Evolutionary conservation across 2,888 invertebrate genomes (phyloP).

Genomic region (Drosophila antonietae): DNA sequence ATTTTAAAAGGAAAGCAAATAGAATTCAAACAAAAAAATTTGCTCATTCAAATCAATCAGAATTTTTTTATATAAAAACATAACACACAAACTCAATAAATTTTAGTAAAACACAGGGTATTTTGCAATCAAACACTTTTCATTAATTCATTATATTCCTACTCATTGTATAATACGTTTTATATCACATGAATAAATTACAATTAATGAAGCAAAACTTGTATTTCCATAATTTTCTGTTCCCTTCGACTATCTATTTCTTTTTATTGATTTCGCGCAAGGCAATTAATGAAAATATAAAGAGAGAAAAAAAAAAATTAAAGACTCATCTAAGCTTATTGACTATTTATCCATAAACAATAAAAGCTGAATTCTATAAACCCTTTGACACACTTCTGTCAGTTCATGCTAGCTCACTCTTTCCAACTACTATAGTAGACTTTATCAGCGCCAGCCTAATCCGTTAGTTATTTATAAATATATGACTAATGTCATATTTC

Average conservation of each 20-base stretch:
- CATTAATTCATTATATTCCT: not conserved
- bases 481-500: not conserved
- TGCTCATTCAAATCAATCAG: no score
- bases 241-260: not conserved
- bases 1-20: no score
- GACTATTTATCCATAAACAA: slow-evolving; percentile 4
- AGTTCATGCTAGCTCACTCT: not conserved
- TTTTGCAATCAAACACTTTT: not conserved
- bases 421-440: no score
- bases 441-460: not conserved
- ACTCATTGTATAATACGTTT: not conserved
- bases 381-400: slow-evolving; percentile 6
- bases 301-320: not conserved
- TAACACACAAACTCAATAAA: not conserved
- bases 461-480: not conserved
- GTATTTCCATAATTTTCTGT: not conserved
- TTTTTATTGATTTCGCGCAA: not conserved
- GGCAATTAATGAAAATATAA: slow-evolving; percentile 13
- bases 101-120: not conserved
- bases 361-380: slow-evolving; percentile 4
- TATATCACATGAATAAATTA: slow-evolving; percentile 2
- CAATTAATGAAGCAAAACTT: not conserved
- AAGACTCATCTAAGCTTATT: not conserved
- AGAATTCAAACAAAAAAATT: no score
- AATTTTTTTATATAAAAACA: no score